Conservation (phyloP, 2,797 vertebrate genomes). For the Crocodylus rhombifer region DNA sequence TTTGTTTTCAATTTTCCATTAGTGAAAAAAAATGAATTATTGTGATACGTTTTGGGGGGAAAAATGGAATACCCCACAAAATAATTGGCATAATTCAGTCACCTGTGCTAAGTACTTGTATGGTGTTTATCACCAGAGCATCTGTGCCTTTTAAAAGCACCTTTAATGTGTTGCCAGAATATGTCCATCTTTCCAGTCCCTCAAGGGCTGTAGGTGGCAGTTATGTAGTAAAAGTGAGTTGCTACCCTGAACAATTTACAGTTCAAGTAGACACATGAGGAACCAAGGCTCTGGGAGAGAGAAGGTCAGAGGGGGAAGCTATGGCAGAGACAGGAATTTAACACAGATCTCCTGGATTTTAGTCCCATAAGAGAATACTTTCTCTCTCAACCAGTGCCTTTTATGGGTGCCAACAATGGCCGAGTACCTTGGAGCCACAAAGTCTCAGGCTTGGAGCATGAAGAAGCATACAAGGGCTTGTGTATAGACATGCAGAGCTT, state of each 20-base stretch:
- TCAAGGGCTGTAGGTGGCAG: too few species aligned
- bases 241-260: background rate
- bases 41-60: background rate
- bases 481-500: too few species aligned
- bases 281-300: background rate
- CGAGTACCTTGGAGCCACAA: too few species aligned
- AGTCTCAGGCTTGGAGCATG: too few species aligned
- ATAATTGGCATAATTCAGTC: background rate
- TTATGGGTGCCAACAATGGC: too few species aligned
- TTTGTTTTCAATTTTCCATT: background rate
- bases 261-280: background rate
- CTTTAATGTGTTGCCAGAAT: too few species aligned
- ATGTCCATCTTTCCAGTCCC: too few species aligned
- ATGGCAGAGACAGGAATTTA: background rate
- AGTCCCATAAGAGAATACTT: too few species aligned
- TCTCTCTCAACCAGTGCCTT: too few species aligned
- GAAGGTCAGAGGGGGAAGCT: background rate
- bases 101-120: too few species aligned
- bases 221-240: background rate
- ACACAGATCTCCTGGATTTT: background rate
- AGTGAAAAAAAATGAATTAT: background rate
- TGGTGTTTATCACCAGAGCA: background rate
- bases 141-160: background rate
- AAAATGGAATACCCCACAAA: background rate
- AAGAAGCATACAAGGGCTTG: too few species aligned